A percentile compares a stretch with the other conserved stretches of the same genome.
Conservation (phyloP, 2,888 invertebrate species). For the Dioctria linearis region DNA sequence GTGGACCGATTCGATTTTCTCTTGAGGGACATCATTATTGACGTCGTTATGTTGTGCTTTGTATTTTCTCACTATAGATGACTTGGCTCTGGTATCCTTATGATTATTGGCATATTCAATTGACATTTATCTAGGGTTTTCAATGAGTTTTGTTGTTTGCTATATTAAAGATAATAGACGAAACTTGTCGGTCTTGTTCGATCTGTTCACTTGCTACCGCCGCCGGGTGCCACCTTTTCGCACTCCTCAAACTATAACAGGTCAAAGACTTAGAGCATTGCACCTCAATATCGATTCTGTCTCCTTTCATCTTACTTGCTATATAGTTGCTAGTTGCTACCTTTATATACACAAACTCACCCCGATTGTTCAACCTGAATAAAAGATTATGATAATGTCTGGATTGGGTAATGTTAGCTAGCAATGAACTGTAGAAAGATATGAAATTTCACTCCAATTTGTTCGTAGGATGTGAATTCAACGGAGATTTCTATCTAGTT, state of each 20-base stretch:
- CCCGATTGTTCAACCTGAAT: slow-evolving; percentile 46
- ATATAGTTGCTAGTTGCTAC: not conserved
- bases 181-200: slow-evolving; percentile 4
- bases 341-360: not conserved
- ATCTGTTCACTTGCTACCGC: not conserved
- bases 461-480: not conserved
- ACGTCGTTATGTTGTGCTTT: slow-evolving; percentile 32
- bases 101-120: slow-evolving; percentile 38
- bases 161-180: slow-evolving; percentile 27
- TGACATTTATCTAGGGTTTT: slow-evolving; percentile 22
- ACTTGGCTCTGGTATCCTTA: slow-evolving; percentile 7
- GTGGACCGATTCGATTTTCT: slow-evolving; percentile 29
- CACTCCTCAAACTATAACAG: too few species aligned
- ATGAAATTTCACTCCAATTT: slow-evolving; percentile 22
- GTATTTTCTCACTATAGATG: slow-evolving; percentile 3
- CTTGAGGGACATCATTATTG: slow-evolving; percentile 38
- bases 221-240: too few species aligned
- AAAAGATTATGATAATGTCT: slow-evolving; percentile 42
- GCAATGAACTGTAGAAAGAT: slow-evolving; percentile 22
- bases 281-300: slow-evolving; percentile 31
- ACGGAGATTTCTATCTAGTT: slow-evolving; percentile 26
- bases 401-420: slow-evolving; percentile 25
- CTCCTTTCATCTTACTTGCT: slow-evolving; percentile 2
- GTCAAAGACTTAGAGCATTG: slow-evolving; percentile 10
- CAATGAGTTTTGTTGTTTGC: not conserved